Base-by-base conservation (phyloP, 2,113 vertebrate species). In the Epinephelus lanceolatus region DNA sequence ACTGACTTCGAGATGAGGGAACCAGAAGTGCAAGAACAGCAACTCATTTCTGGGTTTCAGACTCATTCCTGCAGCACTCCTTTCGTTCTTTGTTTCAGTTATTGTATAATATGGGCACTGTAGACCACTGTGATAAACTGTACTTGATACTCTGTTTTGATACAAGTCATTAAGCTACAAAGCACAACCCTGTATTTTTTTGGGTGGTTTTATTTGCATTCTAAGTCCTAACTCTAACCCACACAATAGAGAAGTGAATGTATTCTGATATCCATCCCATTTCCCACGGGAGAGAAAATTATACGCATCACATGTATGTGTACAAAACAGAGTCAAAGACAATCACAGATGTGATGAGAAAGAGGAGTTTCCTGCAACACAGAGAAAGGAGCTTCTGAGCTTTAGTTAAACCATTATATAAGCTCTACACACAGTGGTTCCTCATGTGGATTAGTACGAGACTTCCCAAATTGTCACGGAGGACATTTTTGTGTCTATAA, bases 281-380 rank as follows among this genome's bases (percentile, higher is more conserved):
- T 56, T 70, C 59, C 25, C 51, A 0, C 1, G 10, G 47, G 1
- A 47, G 7, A 37, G n/a, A 56, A 53, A 69, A 60, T 66, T 23
- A 76, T 19, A 27, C 12, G 55, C 25, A 7, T 23, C 3, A 1
- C 23, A 27, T 33, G 2, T 5, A 52, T 77, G 61, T 70, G 69
- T 65, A 72, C 53, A 78, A 25, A 77, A 78, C 13, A 67, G 53
- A 53, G 27, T 14, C 8, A 75, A 45, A 49, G 59, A 47, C n/a
- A 23, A 45, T 12, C 10, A 27, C 33, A 82, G 45, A 45, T 17
- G 47, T 0, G 4, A 86, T 30, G 49, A 40, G 61, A 78, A 81
- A 61, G 42, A 33, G 69, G 42, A 45, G 47, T 37, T 59, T 59
- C 30, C 71, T 53, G 71, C 63, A 52, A 61, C 42, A 14, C 17